These are phyloP conservation scores for Dysidea cf. avara DNA, from an alignment of 37 sponge, comb jelly and placozoan genomes.

Conservation along the genomic window DNA sequence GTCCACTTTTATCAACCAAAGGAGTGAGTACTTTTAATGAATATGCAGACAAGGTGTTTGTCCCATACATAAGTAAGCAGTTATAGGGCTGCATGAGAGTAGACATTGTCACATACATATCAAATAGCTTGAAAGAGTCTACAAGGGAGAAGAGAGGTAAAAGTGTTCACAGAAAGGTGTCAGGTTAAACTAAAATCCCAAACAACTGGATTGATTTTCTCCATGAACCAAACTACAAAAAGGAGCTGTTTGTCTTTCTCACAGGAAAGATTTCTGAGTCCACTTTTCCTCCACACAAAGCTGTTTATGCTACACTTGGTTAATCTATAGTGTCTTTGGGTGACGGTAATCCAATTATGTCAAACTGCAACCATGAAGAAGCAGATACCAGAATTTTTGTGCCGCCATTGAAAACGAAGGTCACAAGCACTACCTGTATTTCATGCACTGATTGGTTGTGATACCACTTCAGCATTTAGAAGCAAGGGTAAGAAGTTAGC, in stretches of 20 bases:
- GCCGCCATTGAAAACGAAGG: not conserved
- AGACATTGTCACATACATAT: conserved; percentile 13
- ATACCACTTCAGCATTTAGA: conserved; percentile 24
- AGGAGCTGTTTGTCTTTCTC: no score
- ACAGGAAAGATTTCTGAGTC: not conserved
- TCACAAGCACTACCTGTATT: conserved; percentile 23
- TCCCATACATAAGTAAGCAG: no score
- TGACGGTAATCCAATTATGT: not conserved
- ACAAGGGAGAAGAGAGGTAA: no score
- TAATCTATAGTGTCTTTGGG: not conserved
- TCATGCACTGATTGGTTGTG: conserved; percentile 43
- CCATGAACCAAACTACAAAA: not conserved
- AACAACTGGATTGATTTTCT: conserved; percentile 6
- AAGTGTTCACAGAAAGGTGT: not conserved
- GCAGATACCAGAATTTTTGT: conserved; percentile 1
- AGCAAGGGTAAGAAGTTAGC: conserved; percentile 39
- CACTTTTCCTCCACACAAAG: not conserved
- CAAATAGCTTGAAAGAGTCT: conserved; percentile 18
- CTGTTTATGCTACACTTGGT: conserved; percentile 13
- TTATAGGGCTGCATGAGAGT: not conserved
- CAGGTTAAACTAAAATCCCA: not conserved
- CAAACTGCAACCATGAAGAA: no score
- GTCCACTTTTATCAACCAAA: conserved; percentile 7
- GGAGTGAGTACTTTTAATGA: no score
- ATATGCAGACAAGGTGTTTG: no score